A percentile compares a stretch with the other conserved stretches of the same genome.
phyloP scores from a whole-genome alignment of 1,140 invertebrate genomes.

The Drosophila erecta region DNA sequence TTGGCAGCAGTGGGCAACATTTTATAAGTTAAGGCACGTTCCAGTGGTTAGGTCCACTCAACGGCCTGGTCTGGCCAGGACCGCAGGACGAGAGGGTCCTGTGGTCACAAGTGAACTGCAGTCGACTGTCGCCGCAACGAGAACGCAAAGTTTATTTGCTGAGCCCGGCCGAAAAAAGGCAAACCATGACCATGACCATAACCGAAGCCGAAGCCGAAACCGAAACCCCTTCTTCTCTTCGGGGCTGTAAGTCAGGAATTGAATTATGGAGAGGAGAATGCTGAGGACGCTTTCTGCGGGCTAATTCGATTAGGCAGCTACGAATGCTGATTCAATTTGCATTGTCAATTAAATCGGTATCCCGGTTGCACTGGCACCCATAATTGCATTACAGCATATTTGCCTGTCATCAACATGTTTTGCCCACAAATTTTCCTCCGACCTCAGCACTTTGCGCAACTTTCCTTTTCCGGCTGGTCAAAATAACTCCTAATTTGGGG shows the following conservation, averaged over 20 bases:
- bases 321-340: slow-evolving; percentile 78
- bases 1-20: slow-evolving; percentile 60
- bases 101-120: slow-evolving; percentile 46
- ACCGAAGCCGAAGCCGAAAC: background rate
- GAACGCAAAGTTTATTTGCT: slow-evolving; percentile 73
- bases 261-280: slow-evolving; percentile 44
- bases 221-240: slow-evolving; percentile 5
- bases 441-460: slow-evolving; percentile 57
- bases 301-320: slow-evolving; percentile 65
- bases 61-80: slow-evolving; percentile 5
- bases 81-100: background rate
- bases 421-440: slow-evolving; percentile 51
- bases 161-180: slow-evolving; percentile 44
- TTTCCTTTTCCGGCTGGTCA: slow-evolving; percentile 1
- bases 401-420: slow-evolving; percentile 30
- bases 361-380: slow-evolving; percentile 4
- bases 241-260: slow-evolving; percentile 42
- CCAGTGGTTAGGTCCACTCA: slow-evolving; percentile 67
- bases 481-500: slow-evolving; percentile 54
- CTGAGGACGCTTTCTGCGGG: slow-evolving; percentile 21
- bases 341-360: slow-evolving; percentile 71
- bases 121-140: slow-evolving; percentile 68
- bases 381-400: slow-evolving; percentile 69
- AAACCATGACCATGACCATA: background rate
- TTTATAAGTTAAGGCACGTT: slow-evolving; percentile 79